Percentiles rank a stretch among this genome's conserved stretches.
Evolutionary conservation across 1,140 invertebrate species (phyloP).

Genomic region (Bombus huntii): DNA sequence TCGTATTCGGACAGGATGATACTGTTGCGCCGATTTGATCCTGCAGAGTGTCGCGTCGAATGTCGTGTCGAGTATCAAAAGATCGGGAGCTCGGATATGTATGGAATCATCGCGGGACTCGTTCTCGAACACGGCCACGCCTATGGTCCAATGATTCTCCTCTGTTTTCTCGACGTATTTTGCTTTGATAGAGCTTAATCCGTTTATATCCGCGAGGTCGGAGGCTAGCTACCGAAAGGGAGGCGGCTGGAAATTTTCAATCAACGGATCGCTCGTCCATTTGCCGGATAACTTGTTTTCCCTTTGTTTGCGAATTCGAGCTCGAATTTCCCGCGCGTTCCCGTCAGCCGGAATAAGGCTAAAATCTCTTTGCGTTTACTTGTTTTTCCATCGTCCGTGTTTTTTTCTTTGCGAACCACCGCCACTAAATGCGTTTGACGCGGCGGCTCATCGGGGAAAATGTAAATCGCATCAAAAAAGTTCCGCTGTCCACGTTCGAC

Average conservation of each 20-base stretch:
- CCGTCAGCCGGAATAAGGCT: neutral
- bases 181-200: slow-evolving; percentile 45
- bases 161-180: slow-evolving; percentile 39
- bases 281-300: slow-evolving; percentile 45
- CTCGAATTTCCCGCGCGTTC: neutral
- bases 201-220: slow-evolving; percentile 43
- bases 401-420: neutral
- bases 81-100: neutral
- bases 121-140: neutral
- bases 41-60: neutral
- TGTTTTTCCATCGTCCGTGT: neutral
- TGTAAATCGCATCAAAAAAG: neutral
- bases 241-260: slow-evolving; percentile 38
- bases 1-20: neutral
- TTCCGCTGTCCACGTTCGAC: neutral
- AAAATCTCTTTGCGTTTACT: slow-evolving; percentile 1
- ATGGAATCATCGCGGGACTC: too few species aligned
- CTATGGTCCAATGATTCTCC: neutral
- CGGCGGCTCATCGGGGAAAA: neutral
- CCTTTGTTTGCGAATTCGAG: slow-evolving; percentile 34
- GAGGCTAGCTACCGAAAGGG: neutral
- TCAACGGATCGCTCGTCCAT: slow-evolving; percentile 38
- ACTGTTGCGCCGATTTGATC: neutral
- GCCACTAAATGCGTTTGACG: neutral
- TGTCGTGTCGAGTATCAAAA: neutral